Conservation (phyloP, 2,113 vertebrate genomes). For the Rallus limicola region DNA sequence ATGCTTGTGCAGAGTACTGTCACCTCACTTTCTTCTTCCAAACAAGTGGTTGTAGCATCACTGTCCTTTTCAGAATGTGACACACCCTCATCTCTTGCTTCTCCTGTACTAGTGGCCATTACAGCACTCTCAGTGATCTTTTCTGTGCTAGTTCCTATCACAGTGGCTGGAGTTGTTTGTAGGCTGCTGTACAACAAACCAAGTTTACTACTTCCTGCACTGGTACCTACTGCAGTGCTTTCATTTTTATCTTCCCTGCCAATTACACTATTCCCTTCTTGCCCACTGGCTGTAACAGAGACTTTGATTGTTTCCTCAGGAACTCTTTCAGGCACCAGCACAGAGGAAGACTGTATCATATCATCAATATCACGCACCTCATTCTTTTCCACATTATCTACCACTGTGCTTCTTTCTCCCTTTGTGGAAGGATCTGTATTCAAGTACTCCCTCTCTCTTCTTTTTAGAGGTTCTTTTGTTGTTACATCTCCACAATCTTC, state of each 20-base stretch:
- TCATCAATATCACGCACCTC: background rate
- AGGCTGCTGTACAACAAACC: background rate
- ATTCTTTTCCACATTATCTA: background rate
- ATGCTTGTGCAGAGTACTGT: conserved; percentile 71
- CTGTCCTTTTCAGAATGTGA: conserved; percentile 24
- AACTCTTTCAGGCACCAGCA: background rate
- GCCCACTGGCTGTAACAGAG: background rate
- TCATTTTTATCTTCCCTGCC: conserved; percentile 46
- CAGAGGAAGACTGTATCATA: conserved; percentile 7
- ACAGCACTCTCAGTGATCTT: conserved; percentile 20
- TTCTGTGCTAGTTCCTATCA: conserved; percentile 50
- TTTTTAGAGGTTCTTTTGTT: background rate
- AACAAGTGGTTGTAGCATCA: conserved; percentile 71
- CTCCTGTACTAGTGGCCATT: conserved; percentile 70
- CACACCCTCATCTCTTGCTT: background rate
- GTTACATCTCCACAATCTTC: background rate
- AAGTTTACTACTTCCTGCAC: background rate
- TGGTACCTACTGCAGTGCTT: conserved; percentile 69
- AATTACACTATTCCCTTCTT: background rate
- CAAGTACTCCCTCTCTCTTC: background rate
- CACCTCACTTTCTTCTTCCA: conserved; percentile 19
- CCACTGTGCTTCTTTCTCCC: background rate
- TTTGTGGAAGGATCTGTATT: background rate
- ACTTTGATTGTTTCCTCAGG: background rate
- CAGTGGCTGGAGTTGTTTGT: background rate